phyloP scores from a whole-genome alignment of 1,140 invertebrate genomes.

The Drosophila littoralis region DNA sequence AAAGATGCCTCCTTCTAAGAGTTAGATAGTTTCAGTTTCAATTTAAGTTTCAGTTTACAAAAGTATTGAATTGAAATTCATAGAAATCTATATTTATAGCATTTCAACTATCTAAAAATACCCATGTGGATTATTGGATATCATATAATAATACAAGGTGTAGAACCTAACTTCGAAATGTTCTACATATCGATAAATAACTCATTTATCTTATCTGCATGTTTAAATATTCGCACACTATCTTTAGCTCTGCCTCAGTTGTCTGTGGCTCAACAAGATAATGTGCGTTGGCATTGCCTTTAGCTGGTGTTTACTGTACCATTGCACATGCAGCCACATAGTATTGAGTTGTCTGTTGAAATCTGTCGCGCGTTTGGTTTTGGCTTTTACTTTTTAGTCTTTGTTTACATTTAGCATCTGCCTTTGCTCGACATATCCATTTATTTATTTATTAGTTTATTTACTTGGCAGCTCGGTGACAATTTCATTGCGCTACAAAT shows the following conservation, averaged over 20 bases:
- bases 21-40: too few relatives aligned
- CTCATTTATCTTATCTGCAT: conserved; percentile 1
- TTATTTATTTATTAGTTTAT: conserved; percentile 54
- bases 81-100: too few relatives aligned
- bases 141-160: too few relatives aligned
- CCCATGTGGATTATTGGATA: too few relatives aligned
- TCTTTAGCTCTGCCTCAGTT: background rate
- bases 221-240: background rate
- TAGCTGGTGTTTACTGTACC: conserved; percentile 5
- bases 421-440: conserved; percentile 28
- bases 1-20: too few relatives aligned
- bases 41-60: too few relatives aligned
- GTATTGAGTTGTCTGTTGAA: conserved; percentile 15
- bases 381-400: conserved; percentile 4
- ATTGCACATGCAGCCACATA: background rate
- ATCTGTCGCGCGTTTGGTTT: conserved; percentile 27
- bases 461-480: conserved; percentile 53
- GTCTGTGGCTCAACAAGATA: background rate
- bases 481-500: conserved; percentile 52
- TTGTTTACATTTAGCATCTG: conserved; percentile 26
- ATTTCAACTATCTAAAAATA: too few relatives aligned
- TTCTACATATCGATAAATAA: too few relatives aligned
- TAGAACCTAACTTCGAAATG: background rate
- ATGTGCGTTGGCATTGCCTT: background rate
- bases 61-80: too few relatives aligned